Evolutionary conservation across 2,888 invertebrate genomes (phyloP).

Genomic region (Eudasyphora cyanicolor): DNA sequence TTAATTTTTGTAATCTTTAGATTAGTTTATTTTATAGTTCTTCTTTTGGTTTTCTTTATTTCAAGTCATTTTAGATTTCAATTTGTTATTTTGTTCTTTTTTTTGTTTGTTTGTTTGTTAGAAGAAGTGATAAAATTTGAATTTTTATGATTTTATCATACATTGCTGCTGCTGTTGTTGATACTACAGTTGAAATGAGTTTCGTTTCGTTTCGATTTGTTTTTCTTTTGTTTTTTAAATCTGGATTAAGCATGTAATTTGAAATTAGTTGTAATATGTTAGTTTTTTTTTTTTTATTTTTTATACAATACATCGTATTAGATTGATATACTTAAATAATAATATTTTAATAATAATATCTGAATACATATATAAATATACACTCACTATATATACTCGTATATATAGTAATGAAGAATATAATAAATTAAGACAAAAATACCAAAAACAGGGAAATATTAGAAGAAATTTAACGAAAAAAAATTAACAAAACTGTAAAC

Average conservation of each 20-base stretch:
- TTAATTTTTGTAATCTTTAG: too few relatives aligned
- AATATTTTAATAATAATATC: conserved; percentile 45
- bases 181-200: conserved; percentile 45
- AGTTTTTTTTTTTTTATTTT: conserved; percentile 2
- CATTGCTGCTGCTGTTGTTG: too few relatives aligned
- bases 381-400: conserved; percentile 20
- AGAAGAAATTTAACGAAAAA: not conserved
- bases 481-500: not conserved
- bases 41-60: conserved; percentile 5
- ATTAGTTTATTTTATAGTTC: not conserved
- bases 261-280: conserved; percentile 24
- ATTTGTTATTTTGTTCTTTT: not conserved
- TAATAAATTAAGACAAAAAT: conserved; percentile 35
- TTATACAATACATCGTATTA: conserved; percentile 45
- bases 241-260: conserved; percentile 46
- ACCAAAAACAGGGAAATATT: not conserved
- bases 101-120: not conserved
- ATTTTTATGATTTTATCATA: conserved; percentile 47
- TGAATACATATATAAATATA: conserved; percentile 59
- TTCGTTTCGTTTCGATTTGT: conserved; percentile 19
- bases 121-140: conserved; percentile 26
- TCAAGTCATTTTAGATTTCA: not conserved
- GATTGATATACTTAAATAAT: conserved; percentile 50
- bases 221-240: conserved; percentile 16
- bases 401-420: not conserved